Evolutionary conservation across 1,140 invertebrate genomes (phyloP).

Genomic region (Drosophila rhopaloa): DNA sequence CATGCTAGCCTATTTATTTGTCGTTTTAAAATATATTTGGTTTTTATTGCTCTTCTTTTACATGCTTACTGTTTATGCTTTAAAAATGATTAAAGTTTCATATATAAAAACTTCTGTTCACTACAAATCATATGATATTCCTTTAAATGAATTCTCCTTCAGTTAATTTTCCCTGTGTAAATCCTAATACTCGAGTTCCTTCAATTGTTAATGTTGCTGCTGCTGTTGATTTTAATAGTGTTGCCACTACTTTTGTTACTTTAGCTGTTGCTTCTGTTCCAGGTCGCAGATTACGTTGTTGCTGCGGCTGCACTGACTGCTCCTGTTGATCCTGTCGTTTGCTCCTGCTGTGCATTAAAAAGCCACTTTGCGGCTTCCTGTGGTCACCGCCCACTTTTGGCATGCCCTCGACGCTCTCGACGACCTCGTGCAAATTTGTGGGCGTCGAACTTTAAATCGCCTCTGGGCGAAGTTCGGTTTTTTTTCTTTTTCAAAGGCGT

Average conservation of each 20-base stretch:
- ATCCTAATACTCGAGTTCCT: not conserved
- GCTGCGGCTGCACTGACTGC: not conserved
- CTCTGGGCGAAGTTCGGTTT: conserved; percentile 7
- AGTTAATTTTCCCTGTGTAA: not conserved
- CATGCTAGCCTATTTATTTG: no score
- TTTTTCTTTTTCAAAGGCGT: conserved; percentile 19
- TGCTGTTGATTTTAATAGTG: conserved; percentile 14
- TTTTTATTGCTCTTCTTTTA: no score
- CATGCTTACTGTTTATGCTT: no score
- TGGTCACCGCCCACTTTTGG: conserved; percentile 64
- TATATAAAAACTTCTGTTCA: no score
- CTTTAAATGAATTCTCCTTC: not conserved
- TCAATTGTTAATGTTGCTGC: conserved; percentile 14
- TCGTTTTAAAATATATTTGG: no score
- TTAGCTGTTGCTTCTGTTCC: conserved; percentile 27
- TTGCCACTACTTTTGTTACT: conserved; percentile 10
- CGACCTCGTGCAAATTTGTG: conserved; percentile 64
- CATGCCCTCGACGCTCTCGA: conserved; percentile 42
- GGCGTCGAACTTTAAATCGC: conserved; percentile 67
- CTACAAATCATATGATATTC: not conserved
- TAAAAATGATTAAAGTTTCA: no score
- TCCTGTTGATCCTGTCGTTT: conserved; percentile 19
- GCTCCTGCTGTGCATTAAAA: conserved; percentile 78
- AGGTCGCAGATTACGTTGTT: conserved; percentile 6
- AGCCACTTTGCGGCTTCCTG: conserved; percentile 81